A percentile compares a stretch with the other conserved stretches of the same genome.
Evolutionary conservation across 2,797 vertebrate species (phyloP).

Genomic region (Benthosema pterotum): DNA sequence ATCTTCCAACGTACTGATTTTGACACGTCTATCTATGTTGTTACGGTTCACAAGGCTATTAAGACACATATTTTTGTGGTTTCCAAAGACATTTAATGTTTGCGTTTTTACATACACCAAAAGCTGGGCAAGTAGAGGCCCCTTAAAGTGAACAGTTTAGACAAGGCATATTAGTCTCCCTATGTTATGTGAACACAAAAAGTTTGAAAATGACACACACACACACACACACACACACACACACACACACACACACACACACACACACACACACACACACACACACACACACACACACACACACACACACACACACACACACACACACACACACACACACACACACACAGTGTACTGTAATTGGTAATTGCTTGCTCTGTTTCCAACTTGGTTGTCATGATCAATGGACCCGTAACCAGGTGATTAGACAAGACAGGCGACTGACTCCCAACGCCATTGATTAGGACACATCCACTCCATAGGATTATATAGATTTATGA

Average conservation of each 20-base stretch:
- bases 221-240: too few species aligned
- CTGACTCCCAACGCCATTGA: constrained; percentile 69
- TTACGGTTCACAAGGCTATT: too few species aligned
- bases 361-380: constrained; percentile 65
- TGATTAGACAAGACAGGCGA: constrained; percentile 72
- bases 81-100: too few species aligned
- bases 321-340: constrained; percentile 36
- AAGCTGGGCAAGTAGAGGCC: too few species aligned
- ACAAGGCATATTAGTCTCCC: too few species aligned
- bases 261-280: background rate
- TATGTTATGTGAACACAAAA: too few species aligned
- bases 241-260: background rate
- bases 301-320: background rate
- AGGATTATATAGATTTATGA: constrained; percentile 70
- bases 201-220: too few species aligned
- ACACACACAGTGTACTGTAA: constrained; percentile 30
- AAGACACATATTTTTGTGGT: too few species aligned
- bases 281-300: background rate
- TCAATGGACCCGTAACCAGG: constrained; percentile 64
- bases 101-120: too few species aligned
- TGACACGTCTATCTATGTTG: too few species aligned
- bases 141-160: too few species aligned
- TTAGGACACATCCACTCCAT: constrained; percentile 64
- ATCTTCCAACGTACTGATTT: too few species aligned
- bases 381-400: constrained; percentile 62